These are phyloP conservation scores for Drosophila sechellia DNA, from an alignment of 1,140 invertebrate species.

Conservation along the genomic window DNA sequence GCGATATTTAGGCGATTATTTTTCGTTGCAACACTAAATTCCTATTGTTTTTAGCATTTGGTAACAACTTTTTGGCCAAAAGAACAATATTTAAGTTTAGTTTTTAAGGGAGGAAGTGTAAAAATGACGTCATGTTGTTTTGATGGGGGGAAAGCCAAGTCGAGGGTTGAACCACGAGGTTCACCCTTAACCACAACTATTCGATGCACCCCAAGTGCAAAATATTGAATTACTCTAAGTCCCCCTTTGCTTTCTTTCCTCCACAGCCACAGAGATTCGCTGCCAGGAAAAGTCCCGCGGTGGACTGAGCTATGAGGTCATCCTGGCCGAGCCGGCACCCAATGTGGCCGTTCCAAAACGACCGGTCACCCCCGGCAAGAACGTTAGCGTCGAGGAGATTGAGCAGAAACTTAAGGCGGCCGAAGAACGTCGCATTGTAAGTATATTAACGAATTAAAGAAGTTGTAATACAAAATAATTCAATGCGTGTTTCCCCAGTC, in stretches of 20 bases:
- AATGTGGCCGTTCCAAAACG: slow-evolving; percentile 87
- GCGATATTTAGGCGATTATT: no score
- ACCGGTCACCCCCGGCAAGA: slow-evolving; percentile 86
- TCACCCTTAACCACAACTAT: slow-evolving; percentile 34
- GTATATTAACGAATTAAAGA: slow-evolving; percentile 21
- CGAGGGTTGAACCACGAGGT: slow-evolving; percentile 23
- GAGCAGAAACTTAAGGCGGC: slow-evolving; percentile 95
- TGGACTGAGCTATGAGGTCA: slow-evolving; percentile 96
- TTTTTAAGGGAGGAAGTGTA: slow-evolving; percentile 14
- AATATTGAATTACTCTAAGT: slow-evolving; percentile 63
- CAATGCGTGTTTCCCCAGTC: slow-evolving; percentile 86
- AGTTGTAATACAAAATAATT: background rate
- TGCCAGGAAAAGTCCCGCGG: slow-evolving; percentile 95
- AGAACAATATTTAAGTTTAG: no score
- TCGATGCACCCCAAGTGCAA: slow-evolving; percentile 35
- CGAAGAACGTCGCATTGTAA: slow-evolving; percentile 94
- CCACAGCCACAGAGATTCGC: slow-evolving; percentile 92
- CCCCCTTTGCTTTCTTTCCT: slow-evolving; percentile 4
- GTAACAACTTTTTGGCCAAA: no score
- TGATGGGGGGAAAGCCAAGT: background rate
- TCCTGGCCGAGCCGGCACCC: slow-evolving; percentile 92
- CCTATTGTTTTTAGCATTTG: background rate
- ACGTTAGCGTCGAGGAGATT: slow-evolving; percentile 92
- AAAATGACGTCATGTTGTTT: slow-evolving; percentile 32
- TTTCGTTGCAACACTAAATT: no score